Evolutionary conservation across 2,888 invertebrate genomes (phyloP), one percentile per base, ranked within the genome.

Genomic region (Cartodere bifasciata): DNA sequence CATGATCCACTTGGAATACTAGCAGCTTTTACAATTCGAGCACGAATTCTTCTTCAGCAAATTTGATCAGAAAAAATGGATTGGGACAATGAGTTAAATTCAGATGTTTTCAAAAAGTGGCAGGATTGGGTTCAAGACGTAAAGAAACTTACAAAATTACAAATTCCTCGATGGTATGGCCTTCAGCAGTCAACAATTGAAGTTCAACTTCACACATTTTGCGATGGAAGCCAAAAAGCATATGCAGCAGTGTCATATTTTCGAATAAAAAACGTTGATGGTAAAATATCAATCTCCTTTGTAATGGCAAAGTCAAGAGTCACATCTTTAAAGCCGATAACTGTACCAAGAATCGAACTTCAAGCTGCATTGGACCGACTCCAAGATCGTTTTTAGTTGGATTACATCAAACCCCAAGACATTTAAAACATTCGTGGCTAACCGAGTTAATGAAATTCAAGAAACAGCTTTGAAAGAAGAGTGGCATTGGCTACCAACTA

Each of bases 321-420:
- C 12, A 22, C 7, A 6, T 6, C 23, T 11, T 12, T 22, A 4
- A 22, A 22, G 12, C 23, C 23, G 3, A 22, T 22, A 12, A 22
- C 23, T 4, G 12, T 22, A 3, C 23, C 26, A 5, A 25, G 26
- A 14, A 3, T 25, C 4, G 26, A 25, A 25, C 13, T 25, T 4
- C 4, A 25, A 25, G 14, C 26, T 4, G 26, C 26, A n/a, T n/a
- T 17, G 17, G 16, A 16, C 16, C 7, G 28, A 28, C 17, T 28
- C 16, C 12, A 28, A 28, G 16, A 28, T 10, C 13, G 28, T 28
- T 28, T 10, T n/a, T 28, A n/a, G 10, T 4, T 28, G 28, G 28
- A 17, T 28, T 7, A 28, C 9, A 28, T 2, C 28, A 11, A 9
- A 7, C 16, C 9, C 7, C 10, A 28, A 17, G 11, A 28, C 16